phyloP scores from a whole-genome alignment of 2,113 vertebrate species.

The Grallaria varia region DNA sequence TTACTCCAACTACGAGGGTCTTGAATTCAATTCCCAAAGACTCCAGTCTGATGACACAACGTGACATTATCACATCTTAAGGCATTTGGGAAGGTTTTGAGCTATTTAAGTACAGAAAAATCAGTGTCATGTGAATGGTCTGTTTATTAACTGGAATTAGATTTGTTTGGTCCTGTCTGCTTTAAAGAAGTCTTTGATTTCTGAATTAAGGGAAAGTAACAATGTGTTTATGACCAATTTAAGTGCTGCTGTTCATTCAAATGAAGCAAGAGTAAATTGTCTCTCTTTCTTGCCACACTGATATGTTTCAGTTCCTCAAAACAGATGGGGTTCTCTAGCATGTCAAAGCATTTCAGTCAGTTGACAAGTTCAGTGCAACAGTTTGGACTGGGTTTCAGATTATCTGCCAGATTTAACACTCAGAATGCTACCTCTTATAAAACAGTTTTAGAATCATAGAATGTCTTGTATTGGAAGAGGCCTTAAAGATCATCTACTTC shows the following conservation, averaged over 20 bases:
- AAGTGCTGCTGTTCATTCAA: background rate
- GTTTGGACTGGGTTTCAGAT: background rate
- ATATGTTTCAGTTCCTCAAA: background rate
- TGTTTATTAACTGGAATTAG: background rate
- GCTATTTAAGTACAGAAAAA: background rate
- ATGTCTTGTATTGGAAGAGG: background rate
- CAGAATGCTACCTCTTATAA: background rate
- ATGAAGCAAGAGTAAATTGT: background rate
- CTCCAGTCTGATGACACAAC: background rate
- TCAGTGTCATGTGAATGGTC: background rate
- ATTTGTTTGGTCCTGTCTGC: background rate
- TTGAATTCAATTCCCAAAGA: background rate
- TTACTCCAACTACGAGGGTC: background rate
- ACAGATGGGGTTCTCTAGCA: background rate
- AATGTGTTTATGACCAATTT: background rate
- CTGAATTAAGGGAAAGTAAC: background rate
- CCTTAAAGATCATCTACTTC: background rate
- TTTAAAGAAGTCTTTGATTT: background rate
- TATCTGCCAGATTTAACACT: background rate
- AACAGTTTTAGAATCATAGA: background rate
- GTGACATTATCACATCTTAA: background rate
- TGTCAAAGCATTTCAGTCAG: background rate
- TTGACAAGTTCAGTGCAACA: background rate
- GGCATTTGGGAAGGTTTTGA: background rate
- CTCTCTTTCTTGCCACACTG: background rate